A percentile compares a stretch with the other conserved stretches of the same genome.
These are phyloP conservation scores for Mellilla xanthometata DNA, from an alignment of 2,888 invertebrate genomes.

Conservation along the genomic window DNA sequence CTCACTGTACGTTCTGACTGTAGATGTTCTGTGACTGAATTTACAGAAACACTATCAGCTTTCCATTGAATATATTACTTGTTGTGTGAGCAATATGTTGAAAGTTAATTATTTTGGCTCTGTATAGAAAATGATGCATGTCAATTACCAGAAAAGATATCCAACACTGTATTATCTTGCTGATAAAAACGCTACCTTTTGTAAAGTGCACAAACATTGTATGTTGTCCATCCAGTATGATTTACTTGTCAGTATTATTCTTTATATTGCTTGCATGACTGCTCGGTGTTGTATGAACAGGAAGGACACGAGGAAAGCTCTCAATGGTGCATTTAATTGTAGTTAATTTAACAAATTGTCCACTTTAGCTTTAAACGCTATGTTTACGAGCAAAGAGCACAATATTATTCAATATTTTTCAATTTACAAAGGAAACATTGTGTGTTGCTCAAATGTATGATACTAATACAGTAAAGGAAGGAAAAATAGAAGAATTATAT, in stretches of 20 bases:
- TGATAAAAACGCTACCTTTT: constrained; percentile 30
- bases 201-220: constrained; percentile 38
- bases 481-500: constrained; percentile 52
- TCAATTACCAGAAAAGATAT: constrained; percentile 60
- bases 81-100: constrained; percentile 66
- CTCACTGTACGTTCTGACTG: constrained; percentile 45
- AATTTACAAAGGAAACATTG: constrained; percentile 48
- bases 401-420: constrained; percentile 65
- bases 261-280: constrained; percentile 70
- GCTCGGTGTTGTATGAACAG: constrained; percentile 43
- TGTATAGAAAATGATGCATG: constrained; percentile 41
- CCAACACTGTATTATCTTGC: constrained; percentile 29
- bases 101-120: constrained; percentile 30
- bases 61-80: constrained; percentile 41
- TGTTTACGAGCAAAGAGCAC: constrained; percentile 67
- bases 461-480: constrained; percentile 34
- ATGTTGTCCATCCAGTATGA: constrained; percentile 49
- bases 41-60: constrained; percentile 43
- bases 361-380: constrained; percentile 73
- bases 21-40: constrained; percentile 36
- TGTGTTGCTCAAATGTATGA: constrained; percentile 66
- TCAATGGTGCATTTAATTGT: constrained; percentile 79
- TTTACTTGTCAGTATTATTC: constrained; percentile 60
- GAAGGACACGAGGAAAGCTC: constrained; percentile 48
- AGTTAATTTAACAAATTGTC: constrained; percentile 77